Conservation (phyloP, 2,888 invertebrate species). For the Philhelius pedissequus region DNA sequence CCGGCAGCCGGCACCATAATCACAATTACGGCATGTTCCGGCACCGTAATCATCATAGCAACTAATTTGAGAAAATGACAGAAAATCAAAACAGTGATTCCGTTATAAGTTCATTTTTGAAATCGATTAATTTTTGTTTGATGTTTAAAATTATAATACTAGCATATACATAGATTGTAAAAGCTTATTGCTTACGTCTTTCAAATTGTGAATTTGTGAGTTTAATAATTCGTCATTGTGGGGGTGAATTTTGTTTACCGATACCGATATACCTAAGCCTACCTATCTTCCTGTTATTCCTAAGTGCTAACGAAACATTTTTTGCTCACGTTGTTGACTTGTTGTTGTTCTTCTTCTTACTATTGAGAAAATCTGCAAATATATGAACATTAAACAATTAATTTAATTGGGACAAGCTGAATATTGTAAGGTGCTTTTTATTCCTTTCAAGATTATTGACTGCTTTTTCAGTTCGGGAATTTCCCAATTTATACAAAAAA, state of each 20-base stretch:
- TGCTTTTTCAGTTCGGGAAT: not conserved
- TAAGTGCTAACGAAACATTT: no score
- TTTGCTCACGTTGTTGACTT: not conserved
- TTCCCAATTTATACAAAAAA: not conserved
- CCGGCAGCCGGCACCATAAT: not conserved
- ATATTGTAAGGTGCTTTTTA: not conserved
- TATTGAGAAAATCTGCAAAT: not conserved
- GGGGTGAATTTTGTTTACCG: not conserved
- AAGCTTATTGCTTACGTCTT: not conserved
- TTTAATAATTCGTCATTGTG: not conserved
- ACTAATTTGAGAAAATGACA: constrained; percentile 9
- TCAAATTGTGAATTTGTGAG: not conserved
- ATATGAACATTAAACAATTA: constrained; percentile 5
- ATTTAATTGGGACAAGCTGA: not conserved
- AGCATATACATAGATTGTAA: no score
- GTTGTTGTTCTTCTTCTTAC: not conserved
- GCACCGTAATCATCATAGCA: not conserved
- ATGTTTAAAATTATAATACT: not conserved
- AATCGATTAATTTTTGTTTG: not conserved
- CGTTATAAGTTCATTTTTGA: not conserved
- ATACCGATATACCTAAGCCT: not conserved
- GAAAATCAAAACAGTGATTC: not conserved
- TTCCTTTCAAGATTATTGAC: not conserved
- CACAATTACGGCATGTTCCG: not conserved
- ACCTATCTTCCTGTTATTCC: no score